Evolutionary conservation across 1,140 invertebrate genomes (phyloP).

Genomic region (Microvelia longipes): DNA sequence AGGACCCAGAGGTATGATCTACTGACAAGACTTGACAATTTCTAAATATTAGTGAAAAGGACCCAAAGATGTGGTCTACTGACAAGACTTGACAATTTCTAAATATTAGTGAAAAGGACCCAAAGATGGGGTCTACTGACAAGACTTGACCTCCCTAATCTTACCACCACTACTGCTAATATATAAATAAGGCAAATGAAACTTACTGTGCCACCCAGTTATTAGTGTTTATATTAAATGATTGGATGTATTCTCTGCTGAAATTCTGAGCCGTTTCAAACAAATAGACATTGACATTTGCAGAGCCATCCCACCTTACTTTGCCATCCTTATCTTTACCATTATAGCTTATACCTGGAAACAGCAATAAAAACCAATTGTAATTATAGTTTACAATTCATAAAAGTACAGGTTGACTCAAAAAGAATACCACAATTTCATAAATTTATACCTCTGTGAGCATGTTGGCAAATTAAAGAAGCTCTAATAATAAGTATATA

Average conservation of each 20-base stretch:
- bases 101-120: not conserved
- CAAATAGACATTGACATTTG: conserved; percentile 59
- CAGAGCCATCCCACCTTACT: conserved; percentile 66
- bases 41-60: not conserved
- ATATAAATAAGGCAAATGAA: not conserved
- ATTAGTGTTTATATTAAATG: conserved; percentile 90
- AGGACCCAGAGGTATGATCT: not conserved
- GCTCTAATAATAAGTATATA: too few species aligned
- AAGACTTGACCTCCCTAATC: not conserved
- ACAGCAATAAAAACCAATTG: not conserved
- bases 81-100: not conserved
- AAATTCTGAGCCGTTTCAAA: conserved; percentile 69
- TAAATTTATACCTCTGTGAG: too few species aligned
- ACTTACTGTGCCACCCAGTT: conserved; percentile 69
- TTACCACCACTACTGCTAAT: not conserved
- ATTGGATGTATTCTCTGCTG: conserved; percentile 57
- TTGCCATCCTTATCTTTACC: conserved; percentile 43
- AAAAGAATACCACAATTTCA: too few species aligned
- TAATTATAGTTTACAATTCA: too few species aligned
- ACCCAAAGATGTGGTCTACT: not conserved
- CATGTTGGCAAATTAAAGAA: too few species aligned
- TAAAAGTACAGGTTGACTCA: too few species aligned
- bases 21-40: not conserved
- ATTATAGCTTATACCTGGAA: conserved; percentile 61
- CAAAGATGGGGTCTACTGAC: not conserved